phyloP scores from a whole-genome alignment of 53 echinoderm and acorn worm genomes.

The Apostichopus leukothele region DNA sequence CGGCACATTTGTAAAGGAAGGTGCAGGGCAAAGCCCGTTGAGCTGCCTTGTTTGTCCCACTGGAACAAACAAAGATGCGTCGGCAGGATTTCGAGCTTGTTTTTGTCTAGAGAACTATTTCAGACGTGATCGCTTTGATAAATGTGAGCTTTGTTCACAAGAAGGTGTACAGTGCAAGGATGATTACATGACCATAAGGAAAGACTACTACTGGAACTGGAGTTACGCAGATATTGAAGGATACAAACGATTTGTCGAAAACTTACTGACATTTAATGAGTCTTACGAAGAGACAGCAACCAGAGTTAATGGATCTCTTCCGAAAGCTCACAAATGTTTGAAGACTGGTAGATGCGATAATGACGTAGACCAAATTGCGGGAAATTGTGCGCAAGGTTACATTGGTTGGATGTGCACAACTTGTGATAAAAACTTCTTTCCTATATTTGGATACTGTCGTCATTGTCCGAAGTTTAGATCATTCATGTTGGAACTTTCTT shows the following conservation, averaged over 20 bases:
- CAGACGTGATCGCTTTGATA: constrained; percentile 41
- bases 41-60: constrained; percentile 50
- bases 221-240: constrained; percentile 9
- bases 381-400: constrained; percentile 37
- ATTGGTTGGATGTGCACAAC: constrained; percentile 51
- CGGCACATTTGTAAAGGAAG: constrained; percentile 43
- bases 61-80: constrained; percentile 30
- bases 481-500: not conserved
- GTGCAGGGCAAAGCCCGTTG: constrained; percentile 3
- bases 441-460: constrained; percentile 23
- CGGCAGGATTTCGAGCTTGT: constrained; percentile 50
- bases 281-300: not conserved
- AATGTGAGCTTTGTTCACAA: constrained; percentile 38
- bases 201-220: constrained; percentile 54
- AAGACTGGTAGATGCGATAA: constrained; percentile 24
- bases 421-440: constrained; percentile 20
- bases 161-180: constrained; percentile 19
- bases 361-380: not conserved
- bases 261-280: not conserved
- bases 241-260: constrained; percentile 21
- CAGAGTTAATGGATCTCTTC: constrained; percentile 17
- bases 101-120: constrained; percentile 40
- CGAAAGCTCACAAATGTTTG: constrained; percentile 38
- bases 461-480: not conserved
- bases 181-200: constrained; percentile 25